A percentile compares a stretch with the other conserved stretches of the same genome.
phyloP scores from a whole-genome alignment of 2,113 vertebrate species.

The Grallaria varia region DNA sequence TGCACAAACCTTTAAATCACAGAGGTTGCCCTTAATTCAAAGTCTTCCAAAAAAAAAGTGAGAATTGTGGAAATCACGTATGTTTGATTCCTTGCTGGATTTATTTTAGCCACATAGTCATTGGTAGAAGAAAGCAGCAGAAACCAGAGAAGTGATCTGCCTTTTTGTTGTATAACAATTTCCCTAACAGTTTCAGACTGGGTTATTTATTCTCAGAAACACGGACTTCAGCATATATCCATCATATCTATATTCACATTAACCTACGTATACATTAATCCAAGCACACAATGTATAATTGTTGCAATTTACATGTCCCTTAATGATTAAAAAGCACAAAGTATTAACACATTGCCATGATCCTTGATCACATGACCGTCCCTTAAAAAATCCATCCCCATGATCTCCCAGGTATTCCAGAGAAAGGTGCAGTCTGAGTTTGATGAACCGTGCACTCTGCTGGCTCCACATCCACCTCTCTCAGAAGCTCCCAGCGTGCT shows the following conservation, averaged over 20 bases:
- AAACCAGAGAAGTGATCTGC: neutral
- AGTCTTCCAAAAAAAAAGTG: neutral
- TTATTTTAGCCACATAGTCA: neutral
- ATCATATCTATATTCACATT: neutral
- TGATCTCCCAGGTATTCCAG: neutral
- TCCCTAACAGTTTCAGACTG: neutral
- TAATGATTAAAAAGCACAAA: neutral
- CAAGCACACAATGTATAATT: neutral
- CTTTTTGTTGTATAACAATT: neutral
- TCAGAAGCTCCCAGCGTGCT: neutral
- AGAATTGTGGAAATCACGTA: neutral
- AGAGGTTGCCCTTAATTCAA: neutral
- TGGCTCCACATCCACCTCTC: neutral
- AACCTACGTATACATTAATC: neutral
- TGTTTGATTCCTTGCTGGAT: neutral
- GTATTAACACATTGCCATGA: neutral
- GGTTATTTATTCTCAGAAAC: neutral
- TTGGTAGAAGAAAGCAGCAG: neutral
- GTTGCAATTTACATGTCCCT: neutral
- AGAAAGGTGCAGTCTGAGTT: neutral
- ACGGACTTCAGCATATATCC: neutral
- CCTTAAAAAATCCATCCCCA: neutral
- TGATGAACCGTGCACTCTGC: neutral
- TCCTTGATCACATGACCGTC: neutral
- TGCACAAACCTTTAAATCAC: neutral